These are phyloP conservation scores for Pristis pectinata DNA, from an alignment of 2,797 vertebrate genomes.

Conservation along the genomic window DNA sequence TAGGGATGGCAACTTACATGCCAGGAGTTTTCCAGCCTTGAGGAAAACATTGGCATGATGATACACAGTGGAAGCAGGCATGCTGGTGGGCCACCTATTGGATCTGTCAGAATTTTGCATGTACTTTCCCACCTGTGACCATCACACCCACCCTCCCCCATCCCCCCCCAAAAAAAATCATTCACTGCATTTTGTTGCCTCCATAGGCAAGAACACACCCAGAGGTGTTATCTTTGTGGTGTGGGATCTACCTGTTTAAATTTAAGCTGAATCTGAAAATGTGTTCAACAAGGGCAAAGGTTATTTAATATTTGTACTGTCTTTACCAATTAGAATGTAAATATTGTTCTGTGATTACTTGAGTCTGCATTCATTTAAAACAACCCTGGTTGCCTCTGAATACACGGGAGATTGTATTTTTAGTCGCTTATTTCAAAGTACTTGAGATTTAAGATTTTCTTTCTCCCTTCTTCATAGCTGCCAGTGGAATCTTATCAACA, in stretches of 20 bases:
- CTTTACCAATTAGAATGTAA: background rate
- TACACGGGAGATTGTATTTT: background rate
- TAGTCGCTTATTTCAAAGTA: background rate
- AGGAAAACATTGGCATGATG: background rate
- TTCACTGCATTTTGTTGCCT: background rate
- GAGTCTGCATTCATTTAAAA: background rate
- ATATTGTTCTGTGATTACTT: background rate
- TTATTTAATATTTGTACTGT: background rate
- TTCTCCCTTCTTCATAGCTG: slow-evolving; percentile 4
- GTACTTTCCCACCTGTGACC: too few species aligned
- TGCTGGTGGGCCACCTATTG: background rate
- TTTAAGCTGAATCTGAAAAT: background rate
- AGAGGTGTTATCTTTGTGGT: background rate
- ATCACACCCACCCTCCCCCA: background rate
- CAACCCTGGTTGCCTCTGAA: background rate
- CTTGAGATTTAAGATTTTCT: background rate
- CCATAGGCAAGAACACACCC: background rate
- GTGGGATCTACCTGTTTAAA: background rate
- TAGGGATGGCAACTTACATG: background rate
- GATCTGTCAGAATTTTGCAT: too few species aligned
- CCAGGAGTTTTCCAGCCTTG: background rate
- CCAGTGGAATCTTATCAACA: slow-evolving; percentile 28
- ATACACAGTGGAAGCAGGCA: background rate
- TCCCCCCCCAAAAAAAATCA: too few species aligned
- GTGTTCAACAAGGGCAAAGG: background rate